Percentiles rank a stretch among this genome's conserved stretches.
These are phyloP conservation scores for Sphaerodactylus townsendi DNA, from an alignment of 2,113 vertebrate genomes.

Conservation along the genomic window DNA sequence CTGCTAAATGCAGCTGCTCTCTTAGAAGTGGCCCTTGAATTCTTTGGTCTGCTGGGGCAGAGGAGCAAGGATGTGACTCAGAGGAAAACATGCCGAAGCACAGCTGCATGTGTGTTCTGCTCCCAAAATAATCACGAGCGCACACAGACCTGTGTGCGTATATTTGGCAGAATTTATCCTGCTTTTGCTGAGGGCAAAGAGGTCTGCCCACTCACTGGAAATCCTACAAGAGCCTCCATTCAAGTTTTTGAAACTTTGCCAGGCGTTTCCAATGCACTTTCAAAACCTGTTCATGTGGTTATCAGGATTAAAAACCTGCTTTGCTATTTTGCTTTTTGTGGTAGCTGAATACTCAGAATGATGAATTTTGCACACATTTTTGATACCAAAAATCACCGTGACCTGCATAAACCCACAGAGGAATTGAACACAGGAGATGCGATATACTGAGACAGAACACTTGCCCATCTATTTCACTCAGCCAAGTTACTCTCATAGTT, in stretches of 20 bases:
- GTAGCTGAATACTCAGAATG: too few relatives aligned
- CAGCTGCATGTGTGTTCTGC: background rate
- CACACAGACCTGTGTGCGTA: background rate
- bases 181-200: background rate
- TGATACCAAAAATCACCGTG: too few relatives aligned
- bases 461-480: too few relatives aligned
- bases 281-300: background rate
- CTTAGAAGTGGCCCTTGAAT: background rate
- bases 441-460: too few relatives aligned
- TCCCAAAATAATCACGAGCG: background rate
- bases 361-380: too few relatives aligned
- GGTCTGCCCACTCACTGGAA: background rate
- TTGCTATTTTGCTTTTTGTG: background rate
- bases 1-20: conserved; percentile 1
- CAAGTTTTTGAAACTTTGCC: background rate
- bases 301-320: background rate
- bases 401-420: too few relatives aligned
- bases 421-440: too few relatives aligned
- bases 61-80: background rate
- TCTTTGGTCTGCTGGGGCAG: background rate
- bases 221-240: background rate
- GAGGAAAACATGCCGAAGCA: background rate
- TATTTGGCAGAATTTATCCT: background rate
- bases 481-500: too few relatives aligned
- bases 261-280: background rate